Conservation (phyloP, 2,888 invertebrate species). For the Rhamnusium bicolor region DNA sequence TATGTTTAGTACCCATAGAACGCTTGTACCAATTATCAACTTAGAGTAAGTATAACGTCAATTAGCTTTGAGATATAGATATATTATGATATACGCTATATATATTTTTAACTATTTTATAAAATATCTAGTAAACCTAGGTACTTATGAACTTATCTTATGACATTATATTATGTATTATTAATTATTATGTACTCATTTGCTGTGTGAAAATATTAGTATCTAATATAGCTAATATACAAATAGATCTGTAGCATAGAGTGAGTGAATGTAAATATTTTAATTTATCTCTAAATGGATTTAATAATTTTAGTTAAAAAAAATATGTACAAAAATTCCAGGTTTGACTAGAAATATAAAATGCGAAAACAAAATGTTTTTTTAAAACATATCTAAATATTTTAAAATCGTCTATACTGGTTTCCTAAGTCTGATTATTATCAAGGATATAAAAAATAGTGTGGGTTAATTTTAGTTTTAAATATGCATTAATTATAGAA, state of each 20-base stretch:
- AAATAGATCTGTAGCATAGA: neutral
- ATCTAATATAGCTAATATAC: neutral
- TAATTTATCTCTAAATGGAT: neutral
- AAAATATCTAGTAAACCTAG: slow-evolving; percentile 2
- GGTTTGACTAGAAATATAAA: neutral
- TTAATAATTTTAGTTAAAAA: too few species aligned
- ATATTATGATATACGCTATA: slow-evolving; percentile 5
- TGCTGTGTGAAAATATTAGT: slow-evolving; percentile 4
- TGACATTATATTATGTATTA: slow-evolving; percentile 10
- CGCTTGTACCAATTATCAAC: slow-evolving; percentile 3
- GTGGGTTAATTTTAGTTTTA: too few species aligned
- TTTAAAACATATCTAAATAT: neutral
- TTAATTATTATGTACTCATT: neutral
- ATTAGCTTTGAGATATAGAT: slow-evolving; percentile 24
- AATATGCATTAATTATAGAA: too few species aligned
- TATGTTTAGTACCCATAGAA: neutral
- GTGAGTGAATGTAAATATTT: neutral
- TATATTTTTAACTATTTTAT: slow-evolving; percentile 26
- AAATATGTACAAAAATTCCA: neutral
- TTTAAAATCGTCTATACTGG: neutral
- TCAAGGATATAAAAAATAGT: too few species aligned
- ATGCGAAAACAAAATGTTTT: neutral
- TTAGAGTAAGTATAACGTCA: slow-evolving; percentile 23
- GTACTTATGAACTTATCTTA: slow-evolving; percentile 28
- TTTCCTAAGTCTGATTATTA: too few species aligned